Percentiles rank a stretch among this genome's conserved stretches.
Evolutionary conservation across 2,888 invertebrate species (phyloP).

Genomic region (Amphimallon solstitiale): DNA sequence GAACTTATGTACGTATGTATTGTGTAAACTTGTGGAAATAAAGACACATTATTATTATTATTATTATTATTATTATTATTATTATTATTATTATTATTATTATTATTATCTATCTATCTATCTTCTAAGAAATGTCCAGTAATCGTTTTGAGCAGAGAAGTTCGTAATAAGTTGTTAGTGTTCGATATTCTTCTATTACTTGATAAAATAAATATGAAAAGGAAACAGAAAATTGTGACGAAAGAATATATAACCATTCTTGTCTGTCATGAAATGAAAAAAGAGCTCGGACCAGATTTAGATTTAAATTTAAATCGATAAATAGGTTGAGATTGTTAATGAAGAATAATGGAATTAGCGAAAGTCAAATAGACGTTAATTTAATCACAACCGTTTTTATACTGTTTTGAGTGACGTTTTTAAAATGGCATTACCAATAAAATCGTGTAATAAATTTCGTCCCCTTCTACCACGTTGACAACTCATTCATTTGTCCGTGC

Average conservation of each 20-base stretch:
- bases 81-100: too few species aligned
- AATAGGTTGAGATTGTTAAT: constrained; percentile 8
- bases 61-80: too few species aligned
- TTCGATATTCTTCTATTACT: too few species aligned
- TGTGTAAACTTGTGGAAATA: too few species aligned
- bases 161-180: too few species aligned
- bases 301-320: constrained; percentile 26
- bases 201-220: too few species aligned
- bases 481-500: neutral
- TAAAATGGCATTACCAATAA: neutral
- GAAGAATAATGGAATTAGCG: constrained; percentile 20
- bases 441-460: neutral
- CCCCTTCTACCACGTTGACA: too few species aligned
- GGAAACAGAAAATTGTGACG: constrained; percentile 1
- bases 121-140: too few species aligned
- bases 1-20: too few species aligned
- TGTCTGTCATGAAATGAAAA: constrained; percentile 1
- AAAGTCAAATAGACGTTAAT: constrained; percentile 9
- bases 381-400: constrained; percentile 12
- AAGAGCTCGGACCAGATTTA: neutral
- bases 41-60: too few species aligned
- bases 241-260: neutral
- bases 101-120: too few species aligned
- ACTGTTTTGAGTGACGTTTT: neutral
- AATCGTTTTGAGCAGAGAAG: too few species aligned